These are phyloP conservation scores for Drosophila fulvimacula DNA, from an alignment of 2,888 invertebrate genomes.

Conservation along the genomic window DNA sequence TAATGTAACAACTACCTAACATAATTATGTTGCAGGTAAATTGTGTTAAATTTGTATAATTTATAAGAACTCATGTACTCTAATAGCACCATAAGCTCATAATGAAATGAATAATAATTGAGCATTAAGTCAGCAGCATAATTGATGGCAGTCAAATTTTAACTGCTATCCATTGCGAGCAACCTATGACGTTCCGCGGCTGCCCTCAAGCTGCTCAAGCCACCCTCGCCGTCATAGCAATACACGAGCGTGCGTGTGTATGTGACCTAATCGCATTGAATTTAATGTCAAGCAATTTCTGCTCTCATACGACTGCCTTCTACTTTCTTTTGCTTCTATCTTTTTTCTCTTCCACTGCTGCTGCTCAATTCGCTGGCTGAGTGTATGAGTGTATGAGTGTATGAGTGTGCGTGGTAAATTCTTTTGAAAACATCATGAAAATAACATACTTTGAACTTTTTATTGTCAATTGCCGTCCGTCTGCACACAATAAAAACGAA, in stretches of 20 bases:
- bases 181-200: too few relatives aligned
- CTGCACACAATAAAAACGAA: constrained; percentile 68
- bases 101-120: not conserved
- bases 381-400: constrained; percentile 24
- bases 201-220: not conserved
- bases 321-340: constrained; percentile 26
- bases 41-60: not conserved
- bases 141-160: not conserved
- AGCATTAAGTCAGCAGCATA: not conserved
- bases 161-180: not conserved
- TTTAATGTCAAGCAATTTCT: constrained; percentile 75
- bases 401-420: constrained; percentile 55
- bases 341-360: not conserved
- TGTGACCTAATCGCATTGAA: constrained; percentile 77
- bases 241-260: constrained; percentile 7
- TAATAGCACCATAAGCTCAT: not conserved
- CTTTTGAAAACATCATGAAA: constrained; percentile 67
- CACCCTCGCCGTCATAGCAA: constrained; percentile 32
- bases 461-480: constrained; percentile 69
- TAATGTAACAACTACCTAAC: too few relatives aligned
- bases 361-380: constrained; percentile 26
- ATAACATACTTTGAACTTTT: constrained; percentile 76
- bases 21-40: too few relatives aligned
- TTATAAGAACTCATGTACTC: not conserved
- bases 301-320: constrained; percentile 38